Percentiles rank a stretch among this genome's conserved stretches.
Conservation (phyloP, 92 coral and sea anemone species). For the Parazoanthus darwini region DNA sequence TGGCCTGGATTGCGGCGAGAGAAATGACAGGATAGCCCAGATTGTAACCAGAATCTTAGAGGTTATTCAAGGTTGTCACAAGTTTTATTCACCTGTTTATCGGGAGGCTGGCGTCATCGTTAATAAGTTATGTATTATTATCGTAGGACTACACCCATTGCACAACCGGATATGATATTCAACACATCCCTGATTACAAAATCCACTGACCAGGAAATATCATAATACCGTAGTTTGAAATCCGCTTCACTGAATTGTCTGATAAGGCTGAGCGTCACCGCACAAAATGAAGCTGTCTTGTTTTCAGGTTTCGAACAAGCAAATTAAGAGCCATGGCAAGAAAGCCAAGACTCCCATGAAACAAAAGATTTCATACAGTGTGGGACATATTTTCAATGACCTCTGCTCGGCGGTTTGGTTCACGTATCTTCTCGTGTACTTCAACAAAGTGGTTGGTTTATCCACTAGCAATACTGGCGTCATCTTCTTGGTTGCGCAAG, state of each 20-base stretch:
- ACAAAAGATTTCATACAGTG: constrained; percentile 61
- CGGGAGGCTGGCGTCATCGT: background rate
- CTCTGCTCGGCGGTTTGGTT: constrained; percentile 79
- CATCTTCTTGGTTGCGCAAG: constrained; percentile 70
- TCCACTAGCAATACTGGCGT: constrained; percentile 66
- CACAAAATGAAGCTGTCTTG: constrained; percentile 17
- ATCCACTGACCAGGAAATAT: background rate
- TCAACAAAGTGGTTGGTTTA: constrained; percentile 80
- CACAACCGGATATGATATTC: background rate
- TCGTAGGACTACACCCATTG: background rate
- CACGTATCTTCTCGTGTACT: constrained; percentile 70
- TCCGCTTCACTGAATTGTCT: background rate
- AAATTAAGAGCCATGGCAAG: background rate
- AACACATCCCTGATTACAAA: background rate
- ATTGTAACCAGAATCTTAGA: background rate
- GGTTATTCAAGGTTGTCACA: background rate
- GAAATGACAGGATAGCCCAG: background rate
- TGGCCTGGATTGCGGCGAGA: too few species aligned
- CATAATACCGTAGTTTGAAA: background rate
- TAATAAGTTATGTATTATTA: background rate
- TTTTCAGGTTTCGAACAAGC: background rate
- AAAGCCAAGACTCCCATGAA: constrained; percentile 49
- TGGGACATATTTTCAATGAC: constrained; percentile 83
- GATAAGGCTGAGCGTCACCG: background rate
- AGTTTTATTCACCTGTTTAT: background rate